phyloP scores from a whole-genome alignment of 1,140 invertebrate genomes.

The Theocolax elegans region DNA sequence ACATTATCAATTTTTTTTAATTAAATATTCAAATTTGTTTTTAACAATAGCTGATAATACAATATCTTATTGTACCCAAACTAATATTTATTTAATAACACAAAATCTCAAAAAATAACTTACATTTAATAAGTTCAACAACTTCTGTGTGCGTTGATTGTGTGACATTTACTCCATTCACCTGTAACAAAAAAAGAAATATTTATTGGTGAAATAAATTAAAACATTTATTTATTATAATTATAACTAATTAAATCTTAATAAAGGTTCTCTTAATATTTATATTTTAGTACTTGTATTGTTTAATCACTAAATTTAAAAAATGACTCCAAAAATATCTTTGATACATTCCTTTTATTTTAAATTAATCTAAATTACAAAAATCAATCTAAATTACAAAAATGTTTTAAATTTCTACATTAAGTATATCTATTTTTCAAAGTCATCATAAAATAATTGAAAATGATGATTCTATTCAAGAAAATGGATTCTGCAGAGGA shows the following conservation, averaged over 20 bases:
- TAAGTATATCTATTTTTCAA: not conserved
- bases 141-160: slow-evolving; percentile 93
- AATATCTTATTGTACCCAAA: not conserved
- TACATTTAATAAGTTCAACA: slow-evolving; percentile 92
- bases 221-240: slow-evolving; percentile 7
- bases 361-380: not conserved
- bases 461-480: not conserved
- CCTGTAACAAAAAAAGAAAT: slow-evolving; percentile 67
- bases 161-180: slow-evolving; percentile 92
- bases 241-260: not conserved
- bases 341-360: no score
- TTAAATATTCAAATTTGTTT: not conserved
- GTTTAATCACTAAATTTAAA: no score
- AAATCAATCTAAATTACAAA: not conserved
- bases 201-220: not conserved
- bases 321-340: no score
- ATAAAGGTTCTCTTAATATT: no score
- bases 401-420: not conserved
- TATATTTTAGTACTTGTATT: no score
- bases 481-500: not conserved
- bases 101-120: slow-evolving; percentile 58
- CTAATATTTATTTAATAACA: not conserved
- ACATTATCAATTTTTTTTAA: not conserved
- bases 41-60: not conserved
- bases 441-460: not conserved